Evolutionary conservation across 2,888 invertebrate species (phyloP), one percentile per base, ranked within the genome.

Genomic region (Temnothorax unifasciatus): DNA sequence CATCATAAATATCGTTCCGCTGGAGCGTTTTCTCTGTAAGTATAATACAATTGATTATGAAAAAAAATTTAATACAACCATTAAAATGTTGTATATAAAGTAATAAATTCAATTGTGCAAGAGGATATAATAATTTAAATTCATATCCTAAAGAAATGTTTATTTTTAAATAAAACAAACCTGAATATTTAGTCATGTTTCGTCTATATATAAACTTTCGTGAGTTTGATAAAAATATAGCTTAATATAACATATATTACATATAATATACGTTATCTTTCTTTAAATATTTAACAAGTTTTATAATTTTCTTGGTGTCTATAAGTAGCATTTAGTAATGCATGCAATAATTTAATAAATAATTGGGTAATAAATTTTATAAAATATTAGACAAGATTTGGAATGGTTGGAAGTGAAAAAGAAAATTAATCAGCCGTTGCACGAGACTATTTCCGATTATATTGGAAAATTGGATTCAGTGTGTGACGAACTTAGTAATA

Each of bases 381-480:
- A 13, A 74, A 73, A 29, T 61, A 13, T 66, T 79, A 96, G 97
- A 92, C 95, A 96, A 86, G 96, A 96, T 1, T 94, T 95, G 38
- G 96, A 96, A 87, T 97, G 97, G 97, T 94, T 95, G 71, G 96
- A 96, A 54, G 95, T 96, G 64, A 95, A 96, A 83, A 93, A 95
- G 25, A 93, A 95, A 15, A 93, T 97, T 15, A 95, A 95, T 77
- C 93, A 93, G 25, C 96, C 97, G 0, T 95, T 96, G 25, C 89
- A 95, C 15, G 92, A 95, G 50, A 95, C 96, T 29, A 93, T 92
- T 1, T 90, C 87, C 1, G 89, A 89, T 44, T 92, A 90, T 34
- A 89, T 93, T 54, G 92, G 91, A n/a, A 93, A 94, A 66, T 90
- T 96, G 25, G 95, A 95, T 57, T 90, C 92, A 18, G 93, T 95